Evolutionary conservation across 2,113 vertebrate species (phyloP).

Genomic region (Origma solitaria): DNA sequence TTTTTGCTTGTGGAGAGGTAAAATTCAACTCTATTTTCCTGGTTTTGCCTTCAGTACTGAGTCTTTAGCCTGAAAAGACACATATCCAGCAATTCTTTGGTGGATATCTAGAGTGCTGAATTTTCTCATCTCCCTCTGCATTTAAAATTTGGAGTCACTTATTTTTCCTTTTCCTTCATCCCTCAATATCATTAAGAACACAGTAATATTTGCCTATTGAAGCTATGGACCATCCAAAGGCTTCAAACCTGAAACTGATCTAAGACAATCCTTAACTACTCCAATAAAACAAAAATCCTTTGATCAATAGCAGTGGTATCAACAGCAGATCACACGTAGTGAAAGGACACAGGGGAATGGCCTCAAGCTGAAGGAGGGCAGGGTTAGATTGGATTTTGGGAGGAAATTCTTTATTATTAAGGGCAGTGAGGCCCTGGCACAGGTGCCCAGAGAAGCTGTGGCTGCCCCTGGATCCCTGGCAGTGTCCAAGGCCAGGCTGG

Average conservation of each 20-base stretch:
- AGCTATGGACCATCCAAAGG: not conserved
- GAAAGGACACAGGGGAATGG: not conserved
- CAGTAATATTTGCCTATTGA: not conserved
- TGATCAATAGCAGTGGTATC: not conserved
- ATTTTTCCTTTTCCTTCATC: not conserved
- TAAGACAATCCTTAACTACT: not conserved
- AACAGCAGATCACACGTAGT: not conserved
- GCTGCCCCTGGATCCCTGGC: not conserved
- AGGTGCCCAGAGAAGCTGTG: not conserved
- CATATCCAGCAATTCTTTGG: not conserved
- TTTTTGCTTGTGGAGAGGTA: not conserved
- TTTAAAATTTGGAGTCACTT: not conserved
- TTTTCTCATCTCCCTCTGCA: not conserved
- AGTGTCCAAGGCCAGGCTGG: not conserved
- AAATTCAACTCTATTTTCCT: not conserved
- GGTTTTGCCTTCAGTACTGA: not conserved
- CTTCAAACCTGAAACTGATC: not conserved
- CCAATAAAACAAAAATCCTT: not conserved
- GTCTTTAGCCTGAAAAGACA: not conserved
- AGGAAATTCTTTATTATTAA: not conserved
- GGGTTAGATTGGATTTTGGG: not conserved
- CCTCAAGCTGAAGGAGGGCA: not conserved
- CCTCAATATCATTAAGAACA: not conserved
- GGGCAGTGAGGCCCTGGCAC: not conserved
- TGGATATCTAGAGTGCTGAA: not conserved